phyloP scores from a whole-genome alignment of 2,888 invertebrate genomes.

The Dyspetes luteomarginatus region DNA sequence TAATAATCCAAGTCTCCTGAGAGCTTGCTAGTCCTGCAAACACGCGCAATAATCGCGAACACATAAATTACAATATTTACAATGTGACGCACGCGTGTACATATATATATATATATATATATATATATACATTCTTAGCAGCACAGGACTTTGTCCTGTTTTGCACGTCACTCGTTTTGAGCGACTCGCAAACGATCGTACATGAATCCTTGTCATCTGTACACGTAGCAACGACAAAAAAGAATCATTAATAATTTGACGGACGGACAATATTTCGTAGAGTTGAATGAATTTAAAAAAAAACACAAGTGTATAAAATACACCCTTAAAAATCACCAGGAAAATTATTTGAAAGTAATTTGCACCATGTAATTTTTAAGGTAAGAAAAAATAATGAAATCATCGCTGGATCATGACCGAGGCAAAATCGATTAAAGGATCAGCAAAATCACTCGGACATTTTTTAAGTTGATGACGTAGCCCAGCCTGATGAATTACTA shows the following conservation, averaged over 20 bases:
- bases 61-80: slow-evolving; percentile 65
- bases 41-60: not conserved
- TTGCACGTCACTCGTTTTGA: not conserved
- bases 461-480: too few species aligned
- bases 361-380: too few species aligned
- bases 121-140: not conserved
- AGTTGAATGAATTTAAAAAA: not conserved
- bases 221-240: not conserved
- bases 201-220: not conserved
- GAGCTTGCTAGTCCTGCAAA: not conserved
- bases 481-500: too few species aligned
- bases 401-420: too few species aligned
- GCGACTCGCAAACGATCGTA: slow-evolving; percentile 9
- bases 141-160: slow-evolving; percentile 10
- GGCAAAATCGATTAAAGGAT: too few species aligned
- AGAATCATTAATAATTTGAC: slow-evolving; percentile 11
- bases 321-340: too few species aligned
- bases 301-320: too few species aligned
- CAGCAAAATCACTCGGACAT: too few species aligned
- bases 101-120: not conserved
- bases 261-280: slow-evolving; percentile 48
- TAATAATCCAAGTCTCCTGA: slow-evolving; percentile 22
- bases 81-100: slow-evolving; percentile 25
- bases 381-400: too few species aligned
- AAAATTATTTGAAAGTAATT: too few species aligned